Evolutionary conservation across 1,140 invertebrate genomes (phyloP), one percentile per base, ranked within the genome.

Genomic region (Theocolax elegans): DNA sequence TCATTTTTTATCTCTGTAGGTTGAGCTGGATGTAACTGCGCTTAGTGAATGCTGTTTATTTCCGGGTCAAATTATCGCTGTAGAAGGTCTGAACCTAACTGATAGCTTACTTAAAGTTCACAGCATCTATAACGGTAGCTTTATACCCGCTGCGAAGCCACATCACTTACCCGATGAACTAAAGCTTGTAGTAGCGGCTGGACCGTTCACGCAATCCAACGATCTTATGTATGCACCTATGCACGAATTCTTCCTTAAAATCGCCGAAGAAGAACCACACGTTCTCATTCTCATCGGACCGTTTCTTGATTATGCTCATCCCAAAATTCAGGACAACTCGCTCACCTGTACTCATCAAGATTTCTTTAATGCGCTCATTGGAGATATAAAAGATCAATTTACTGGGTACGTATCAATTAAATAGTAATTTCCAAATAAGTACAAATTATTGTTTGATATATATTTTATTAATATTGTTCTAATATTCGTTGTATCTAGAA

Each of bases 241-340:
- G 12, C 89, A 90, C 72, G 93, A 96, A 77, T 84, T 97, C 1
- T 83, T 96, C 19, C 84, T 89, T 21, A 89, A 91, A 73, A 87
- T 95, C 0, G 83, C 85, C 19, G 83, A 90, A 13, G 87, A 92
- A 49, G 88, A 90, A 76, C 95, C 95, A 2, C 90, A 97, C 80
- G 83, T 96, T 6, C 87, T 94, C 31, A 88, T 97, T 72, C 83
- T 97, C 54, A 87, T 92, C 7, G 95, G 95, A 0, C 95, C 95
- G 6, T 95, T 97, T 76, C 75, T 96, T 35, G 94, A 97, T 77
- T 83, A 85, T 8, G 89, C 87, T 60, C 90, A 94, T 81, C 81
- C 87, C 1, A 83, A 88, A 27, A 81, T 94, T 27, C 83, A 86
- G 44, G 87, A 90, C 60, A 17, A 62, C 2, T 12, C 19, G 2